A percentile compares a stretch with the other conserved stretches of the same genome.
phyloP scores from a whole-genome alignment of 2,797 vertebrate species.

The Chelon auratus region DNA sequence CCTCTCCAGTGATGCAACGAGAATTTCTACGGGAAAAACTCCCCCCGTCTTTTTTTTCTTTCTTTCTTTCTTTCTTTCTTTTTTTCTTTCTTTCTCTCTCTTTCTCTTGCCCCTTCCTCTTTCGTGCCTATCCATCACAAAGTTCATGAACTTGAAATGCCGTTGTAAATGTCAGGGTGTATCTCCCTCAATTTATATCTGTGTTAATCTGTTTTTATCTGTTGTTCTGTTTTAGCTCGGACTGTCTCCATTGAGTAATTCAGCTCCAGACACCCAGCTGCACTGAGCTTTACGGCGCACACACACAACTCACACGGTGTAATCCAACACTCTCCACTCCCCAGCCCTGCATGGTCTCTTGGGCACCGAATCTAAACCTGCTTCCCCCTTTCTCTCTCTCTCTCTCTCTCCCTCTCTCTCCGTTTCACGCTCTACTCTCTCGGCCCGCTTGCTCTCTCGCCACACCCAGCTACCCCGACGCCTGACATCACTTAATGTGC shows the following conservation, averaged over 20 bases:
- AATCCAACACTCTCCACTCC: slow-evolving; percentile 75
- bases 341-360: slow-evolving; percentile 62
- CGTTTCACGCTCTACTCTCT: slow-evolving; percentile 18
- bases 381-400: slow-evolving; percentile 19
- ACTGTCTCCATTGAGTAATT: slow-evolving; percentile 40
- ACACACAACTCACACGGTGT: slow-evolving; percentile 59
- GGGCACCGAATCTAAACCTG: slow-evolving; percentile 63
- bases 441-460: slow-evolving; percentile 44
- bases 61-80: background rate
- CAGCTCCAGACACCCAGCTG: slow-evolving; percentile 51
- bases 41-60: background rate
- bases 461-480: slow-evolving; percentile 74
- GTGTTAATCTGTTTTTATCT: slow-evolving; percentile 29
- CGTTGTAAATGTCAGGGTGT: slow-evolving; percentile 33
- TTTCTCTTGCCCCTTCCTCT: slow-evolving; percentile 42
- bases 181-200: slow-evolving; percentile 16
- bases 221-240: slow-evolving; percentile 30
- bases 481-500: slow-evolving; percentile 79
- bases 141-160: slow-evolving; percentile 57
- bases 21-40: slow-evolving; percentile 58
- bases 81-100: slow-evolving; percentile 1
- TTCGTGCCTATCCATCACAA: slow-evolving; percentile 21
- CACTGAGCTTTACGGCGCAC: slow-evolving; percentile 43
- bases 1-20: slow-evolving; percentile 78
- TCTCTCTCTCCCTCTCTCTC: slow-evolving; percentile 15